Conservation (phyloP, 2,888 invertebrate species). For the Diabrotica balteata region DNA sequence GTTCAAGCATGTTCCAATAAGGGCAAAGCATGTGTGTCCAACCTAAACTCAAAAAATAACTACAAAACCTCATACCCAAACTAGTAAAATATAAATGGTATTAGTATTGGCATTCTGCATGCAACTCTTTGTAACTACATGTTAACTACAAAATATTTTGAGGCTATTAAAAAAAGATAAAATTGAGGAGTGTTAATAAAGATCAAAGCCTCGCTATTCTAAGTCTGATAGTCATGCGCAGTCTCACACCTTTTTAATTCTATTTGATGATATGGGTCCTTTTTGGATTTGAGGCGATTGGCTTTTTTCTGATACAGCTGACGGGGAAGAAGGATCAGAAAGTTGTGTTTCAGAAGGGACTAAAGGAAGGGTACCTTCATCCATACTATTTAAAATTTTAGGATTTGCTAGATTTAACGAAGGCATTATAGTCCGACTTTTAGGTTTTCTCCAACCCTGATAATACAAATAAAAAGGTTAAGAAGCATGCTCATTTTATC, state of each 20-base stretch:
- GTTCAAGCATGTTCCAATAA: too few relatives aligned
- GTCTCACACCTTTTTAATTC: conserved; percentile 63
- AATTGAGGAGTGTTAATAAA: conserved; percentile 23
- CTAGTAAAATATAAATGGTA: conserved; percentile 27
- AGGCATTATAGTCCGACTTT: conserved; percentile 79
- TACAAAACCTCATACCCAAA: conserved; percentile 28
- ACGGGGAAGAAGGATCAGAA: conserved; percentile 61
- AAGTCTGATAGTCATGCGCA: conserved; percentile 48
- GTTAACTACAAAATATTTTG: conserved; percentile 23
- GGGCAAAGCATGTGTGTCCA: too few relatives aligned
- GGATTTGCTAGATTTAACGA: conserved; percentile 64
- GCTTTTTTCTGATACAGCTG: conserved; percentile 64
- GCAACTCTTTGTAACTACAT: conserved; percentile 31
- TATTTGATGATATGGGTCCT: conserved; percentile 63
- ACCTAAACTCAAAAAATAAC: too few relatives aligned
- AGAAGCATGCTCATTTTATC: conserved; percentile 39
- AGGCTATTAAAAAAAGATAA: conserved; percentile 10
- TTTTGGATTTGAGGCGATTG: conserved; percentile 63
- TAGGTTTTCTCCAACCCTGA: conserved; percentile 82
- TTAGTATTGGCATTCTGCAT: conserved; percentile 33
- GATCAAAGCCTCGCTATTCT: conserved; percentile 39
- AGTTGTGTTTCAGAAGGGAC: conserved; percentile 56
- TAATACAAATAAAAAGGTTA: conserved; percentile 51
- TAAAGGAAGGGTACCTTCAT: conserved; percentile 58
- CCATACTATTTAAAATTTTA: conserved; percentile 61